phyloP scores from a whole-genome alignment of 2,113 vertebrate genomes.

The Lophotis ruficrista region DNA sequence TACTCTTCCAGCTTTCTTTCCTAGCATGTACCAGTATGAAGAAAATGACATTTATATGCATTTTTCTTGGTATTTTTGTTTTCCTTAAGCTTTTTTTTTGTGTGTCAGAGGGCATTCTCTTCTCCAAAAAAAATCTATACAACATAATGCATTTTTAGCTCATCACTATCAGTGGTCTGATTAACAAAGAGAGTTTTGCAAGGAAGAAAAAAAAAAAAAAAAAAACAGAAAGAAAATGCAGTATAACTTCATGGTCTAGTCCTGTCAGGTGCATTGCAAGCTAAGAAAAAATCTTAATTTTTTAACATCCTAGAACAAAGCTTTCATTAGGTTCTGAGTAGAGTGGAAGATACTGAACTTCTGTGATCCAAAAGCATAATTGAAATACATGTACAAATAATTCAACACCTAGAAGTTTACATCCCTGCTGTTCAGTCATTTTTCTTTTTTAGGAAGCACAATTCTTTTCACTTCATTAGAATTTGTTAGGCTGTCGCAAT shows the following conservation, averaged over 20 bases:
- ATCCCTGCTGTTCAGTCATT: not conserved
- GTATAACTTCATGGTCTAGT: not conserved
- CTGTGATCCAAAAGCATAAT: not conserved
- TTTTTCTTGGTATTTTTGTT: not conserved
- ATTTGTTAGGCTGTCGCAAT: not conserved
- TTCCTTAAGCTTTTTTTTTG: not conserved
- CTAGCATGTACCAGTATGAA: not conserved
- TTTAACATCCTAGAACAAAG: not conserved
- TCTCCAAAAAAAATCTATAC: not conserved
- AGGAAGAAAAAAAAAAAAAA: not conserved
- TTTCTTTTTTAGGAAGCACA: not conserved
- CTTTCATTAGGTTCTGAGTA: not conserved
- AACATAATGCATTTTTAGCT: not conserved
- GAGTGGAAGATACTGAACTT: not conserved
- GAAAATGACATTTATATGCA: not conserved
- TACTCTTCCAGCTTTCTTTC: not conserved
- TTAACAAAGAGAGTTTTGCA: not conserved
- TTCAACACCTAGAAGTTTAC: not conserved
- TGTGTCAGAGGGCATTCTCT: not conserved
- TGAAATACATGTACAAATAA: not conserved
- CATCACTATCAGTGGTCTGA: not conserved
- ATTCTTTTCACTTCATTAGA: not conserved
- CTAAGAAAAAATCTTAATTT: not conserved
- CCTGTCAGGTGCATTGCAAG: not conserved
- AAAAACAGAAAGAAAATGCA: not conserved